Base-by-base conservation (phyloP, 2,113 vertebrate species). In the Clarias batrachus region DNA sequence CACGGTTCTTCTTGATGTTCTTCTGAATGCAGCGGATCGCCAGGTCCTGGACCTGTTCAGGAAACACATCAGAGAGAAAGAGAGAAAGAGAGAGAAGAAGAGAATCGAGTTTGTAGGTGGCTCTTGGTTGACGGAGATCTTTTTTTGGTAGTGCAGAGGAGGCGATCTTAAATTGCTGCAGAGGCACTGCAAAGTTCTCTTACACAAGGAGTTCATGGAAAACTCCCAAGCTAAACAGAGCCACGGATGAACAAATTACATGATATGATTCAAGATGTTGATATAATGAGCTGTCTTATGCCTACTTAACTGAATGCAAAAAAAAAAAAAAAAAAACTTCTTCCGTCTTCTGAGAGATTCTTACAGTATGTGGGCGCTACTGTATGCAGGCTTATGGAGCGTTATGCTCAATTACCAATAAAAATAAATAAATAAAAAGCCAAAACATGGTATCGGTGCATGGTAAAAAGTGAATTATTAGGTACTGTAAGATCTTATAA, bases 11-110 rank as follows among this genome's bases (percentile, higher is more conserved):
- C 94, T 97, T 96, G 85, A 99, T 98, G 94, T 99, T 99, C 94
- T 99, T 99, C 95, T 99, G 98, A 86, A 99, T 97, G 30, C 98
- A 99, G 84, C 97, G 97, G 88, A 99, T 98, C 52, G 98, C 98
- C 93, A 99, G 90, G 93, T 98, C 96, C 93, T 99, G 98, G 91
- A 99, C 97, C 98, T 99, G 95, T 87, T 85, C 66, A 27, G 19
- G n/a, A 66, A 56, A 68, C 48, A 11, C 27, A 48, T 54, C 62
- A 63, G 68, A 33, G 17, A 37, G 12, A 56, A 2, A 25, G 25
- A 59, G 16, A 30, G 23, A 85, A 41, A 13, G 23, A 14, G 48
- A 16, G 5, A 54, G 13, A n/a, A 2, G 16, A 2, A 25, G 41
- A 48, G 16, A 76, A 56, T 16, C 3, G 74, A 25, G 33, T 48